phyloP scores from a whole-genome alignment of 1,140 invertebrate genomes.

The Drosophila sproati region DNA sequence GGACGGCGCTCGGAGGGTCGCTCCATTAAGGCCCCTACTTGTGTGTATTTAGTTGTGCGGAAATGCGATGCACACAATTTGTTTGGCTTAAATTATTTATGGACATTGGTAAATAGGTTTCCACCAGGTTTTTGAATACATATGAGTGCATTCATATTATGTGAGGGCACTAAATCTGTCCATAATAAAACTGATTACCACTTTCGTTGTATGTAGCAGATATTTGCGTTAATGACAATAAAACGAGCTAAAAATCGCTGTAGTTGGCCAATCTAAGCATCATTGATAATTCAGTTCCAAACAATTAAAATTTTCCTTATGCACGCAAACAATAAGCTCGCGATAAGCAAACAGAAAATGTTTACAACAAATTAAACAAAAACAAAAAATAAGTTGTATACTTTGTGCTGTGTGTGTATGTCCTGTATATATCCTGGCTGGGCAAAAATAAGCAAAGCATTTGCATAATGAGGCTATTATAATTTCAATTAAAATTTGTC shows the following conservation, averaged over 20 bases:
- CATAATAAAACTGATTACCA: background rate
- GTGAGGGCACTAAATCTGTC: background rate
- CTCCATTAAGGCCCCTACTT: conserved; percentile 19
- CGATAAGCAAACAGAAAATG: conserved; percentile 56
- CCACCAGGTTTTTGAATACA: conserved; percentile 4
- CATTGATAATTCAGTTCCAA: conserved; percentile 60
- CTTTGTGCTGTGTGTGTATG: conserved; percentile 40
- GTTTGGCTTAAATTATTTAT: conserved; percentile 66
- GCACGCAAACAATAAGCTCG: conserved; percentile 65
- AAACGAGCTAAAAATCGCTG: conserved; percentile 14
- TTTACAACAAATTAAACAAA: conserved; percentile 29
- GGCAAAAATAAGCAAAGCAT: conserved; percentile 60
- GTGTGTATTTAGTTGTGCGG: conserved; percentile 53
- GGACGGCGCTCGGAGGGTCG: conserved; percentile 4
- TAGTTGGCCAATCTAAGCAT: conserved; percentile 14
- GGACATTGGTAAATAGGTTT: conserved; percentile 51
- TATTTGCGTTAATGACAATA: conserved; percentile 7
- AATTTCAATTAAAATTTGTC: conserved; percentile 79
- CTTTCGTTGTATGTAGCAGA: background rate
- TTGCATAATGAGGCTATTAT: conserved; percentile 80
- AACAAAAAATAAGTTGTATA: conserved; percentile 55
- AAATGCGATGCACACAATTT: conserved; percentile 63
- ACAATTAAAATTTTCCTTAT: conserved; percentile 44
- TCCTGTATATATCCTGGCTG: conserved; percentile 10
- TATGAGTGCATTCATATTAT: conserved; percentile 11